Evolutionary conservation across 1,140 invertebrate genomes (phyloP).

Genomic region (Callitettix versicolor): DNA sequence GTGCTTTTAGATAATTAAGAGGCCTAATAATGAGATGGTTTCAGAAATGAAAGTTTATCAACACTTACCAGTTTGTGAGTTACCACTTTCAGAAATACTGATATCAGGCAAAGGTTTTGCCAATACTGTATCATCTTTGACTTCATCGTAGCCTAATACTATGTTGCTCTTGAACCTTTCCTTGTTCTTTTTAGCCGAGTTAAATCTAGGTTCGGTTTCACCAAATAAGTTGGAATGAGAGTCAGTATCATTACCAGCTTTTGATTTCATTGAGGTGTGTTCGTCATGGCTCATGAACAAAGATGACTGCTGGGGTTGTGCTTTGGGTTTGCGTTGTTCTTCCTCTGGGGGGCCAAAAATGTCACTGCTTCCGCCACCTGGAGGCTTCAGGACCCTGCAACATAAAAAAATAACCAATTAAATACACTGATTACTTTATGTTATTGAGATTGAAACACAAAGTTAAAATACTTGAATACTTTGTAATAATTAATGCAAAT

Average conservation of each 20-base stretch:
- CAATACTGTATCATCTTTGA: no score
- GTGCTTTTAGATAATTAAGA: no score
- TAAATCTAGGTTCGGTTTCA: conserved; percentile 9
- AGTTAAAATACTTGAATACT: no score
- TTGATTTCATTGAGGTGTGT: not conserved
- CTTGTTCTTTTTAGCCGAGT: not conserved
- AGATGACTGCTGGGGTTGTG: conserved; percentile 25
- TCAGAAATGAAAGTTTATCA: no score
- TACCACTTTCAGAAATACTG: no score
- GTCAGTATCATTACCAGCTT: conserved; percentile 16
- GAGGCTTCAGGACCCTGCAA: conserved; percentile 50
- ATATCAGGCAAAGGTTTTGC: no score
- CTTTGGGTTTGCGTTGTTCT: conserved; percentile 30
- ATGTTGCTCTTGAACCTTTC: conserved; percentile 19
- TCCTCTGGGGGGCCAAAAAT: conserved; percentile 37
- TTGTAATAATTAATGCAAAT: no score
- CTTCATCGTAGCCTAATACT: conserved; percentile 1
- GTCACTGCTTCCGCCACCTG: conserved; percentile 51
- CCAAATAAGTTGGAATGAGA: conserved; percentile 20
- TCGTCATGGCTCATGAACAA: conserved; percentile 14
- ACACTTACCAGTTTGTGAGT: no score
- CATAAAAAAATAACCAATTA: conserved; percentile 10
- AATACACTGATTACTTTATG: no score
- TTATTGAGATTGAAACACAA: no score
- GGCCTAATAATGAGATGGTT: no score